phyloP scores from a whole-genome alignment of 2,888 invertebrate species.

The Harmothoe impar region DNA sequence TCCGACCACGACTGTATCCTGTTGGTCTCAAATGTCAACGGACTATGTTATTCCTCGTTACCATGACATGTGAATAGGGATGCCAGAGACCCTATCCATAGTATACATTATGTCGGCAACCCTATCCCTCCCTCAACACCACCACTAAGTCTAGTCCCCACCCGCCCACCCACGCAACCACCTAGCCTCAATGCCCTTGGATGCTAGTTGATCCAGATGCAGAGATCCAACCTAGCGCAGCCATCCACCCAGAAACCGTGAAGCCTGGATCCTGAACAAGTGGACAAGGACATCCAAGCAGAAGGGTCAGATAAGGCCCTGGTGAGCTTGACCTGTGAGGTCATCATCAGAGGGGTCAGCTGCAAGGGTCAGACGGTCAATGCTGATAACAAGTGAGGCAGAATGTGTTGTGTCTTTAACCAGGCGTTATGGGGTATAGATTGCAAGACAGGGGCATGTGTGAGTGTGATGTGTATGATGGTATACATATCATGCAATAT shows the following conservation, averaged over 20 bases:
- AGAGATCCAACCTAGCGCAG: background rate
- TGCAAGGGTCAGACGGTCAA: constrained; percentile 24
- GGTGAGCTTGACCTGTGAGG: background rate
- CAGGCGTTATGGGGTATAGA: background rate
- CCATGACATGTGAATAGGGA: no score
- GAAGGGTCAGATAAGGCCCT: background rate
- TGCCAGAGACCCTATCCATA: no score
- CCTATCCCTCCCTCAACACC: no score
- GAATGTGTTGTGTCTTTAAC: background rate
- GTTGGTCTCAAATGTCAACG: no score
- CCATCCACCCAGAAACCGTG: background rate
- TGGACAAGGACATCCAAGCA: background rate
- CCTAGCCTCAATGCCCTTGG: background rate
- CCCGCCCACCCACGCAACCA: background rate
- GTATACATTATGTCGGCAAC: no score
- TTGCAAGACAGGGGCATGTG: no score
- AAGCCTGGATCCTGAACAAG: background rate
- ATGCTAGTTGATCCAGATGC: background rate
- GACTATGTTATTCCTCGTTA: no score
- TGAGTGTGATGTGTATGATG: no score
- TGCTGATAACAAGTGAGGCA: background rate
- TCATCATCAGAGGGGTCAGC: background rate
- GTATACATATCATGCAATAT: no score
- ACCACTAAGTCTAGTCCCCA: background rate
- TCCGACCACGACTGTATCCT: no score